These are phyloP conservation scores for Tortrix viridana DNA, from an alignment of 2,888 invertebrate species.

Conservation along the genomic window DNA sequence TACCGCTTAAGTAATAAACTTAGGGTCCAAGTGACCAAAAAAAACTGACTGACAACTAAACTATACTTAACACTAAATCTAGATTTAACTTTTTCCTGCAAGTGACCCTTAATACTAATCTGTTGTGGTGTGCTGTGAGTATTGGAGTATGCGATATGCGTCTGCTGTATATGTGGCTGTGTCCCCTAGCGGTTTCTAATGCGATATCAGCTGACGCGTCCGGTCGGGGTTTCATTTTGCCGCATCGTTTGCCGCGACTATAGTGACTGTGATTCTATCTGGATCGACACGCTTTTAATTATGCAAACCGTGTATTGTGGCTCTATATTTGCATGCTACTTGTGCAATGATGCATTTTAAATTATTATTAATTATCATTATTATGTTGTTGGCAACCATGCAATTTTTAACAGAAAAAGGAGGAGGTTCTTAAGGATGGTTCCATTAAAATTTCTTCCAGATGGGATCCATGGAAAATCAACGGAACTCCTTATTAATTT, in stretches of 20 bases:
- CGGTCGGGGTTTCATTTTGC: slow-evolving; percentile 61
- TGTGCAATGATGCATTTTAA: not conserved
- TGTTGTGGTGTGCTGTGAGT: not conserved
- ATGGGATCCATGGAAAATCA: too few species aligned
- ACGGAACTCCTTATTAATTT: too few species aligned
- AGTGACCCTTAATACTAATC: slow-evolving; percentile 18
- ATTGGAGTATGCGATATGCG: not conserved
- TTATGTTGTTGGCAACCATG: too few species aligned
- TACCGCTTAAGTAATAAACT: too few species aligned
- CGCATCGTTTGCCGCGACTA: slow-evolving; percentile 36
- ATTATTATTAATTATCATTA: too few species aligned
- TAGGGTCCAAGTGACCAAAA: too few species aligned
- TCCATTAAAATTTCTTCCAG: too few species aligned
- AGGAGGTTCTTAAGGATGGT: too few species aligned
- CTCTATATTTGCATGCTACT: not conserved
- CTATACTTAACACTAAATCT: too few species aligned
- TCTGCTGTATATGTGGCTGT: slow-evolving; percentile 21
- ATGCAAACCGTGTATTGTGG: not conserved
- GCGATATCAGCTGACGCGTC: slow-evolving; percentile 62
- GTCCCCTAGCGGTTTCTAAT: slow-evolving; percentile 66
- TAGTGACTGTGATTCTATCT: slow-evolving; percentile 15
- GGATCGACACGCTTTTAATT: not conserved
- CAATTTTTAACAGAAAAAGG: too few species aligned
- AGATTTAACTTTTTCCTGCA: too few species aligned
- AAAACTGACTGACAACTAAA: too few species aligned